Evolutionary conservation across 2,113 vertebrate species (phyloP).

Genomic region (Ceyx melanurus): DNA sequence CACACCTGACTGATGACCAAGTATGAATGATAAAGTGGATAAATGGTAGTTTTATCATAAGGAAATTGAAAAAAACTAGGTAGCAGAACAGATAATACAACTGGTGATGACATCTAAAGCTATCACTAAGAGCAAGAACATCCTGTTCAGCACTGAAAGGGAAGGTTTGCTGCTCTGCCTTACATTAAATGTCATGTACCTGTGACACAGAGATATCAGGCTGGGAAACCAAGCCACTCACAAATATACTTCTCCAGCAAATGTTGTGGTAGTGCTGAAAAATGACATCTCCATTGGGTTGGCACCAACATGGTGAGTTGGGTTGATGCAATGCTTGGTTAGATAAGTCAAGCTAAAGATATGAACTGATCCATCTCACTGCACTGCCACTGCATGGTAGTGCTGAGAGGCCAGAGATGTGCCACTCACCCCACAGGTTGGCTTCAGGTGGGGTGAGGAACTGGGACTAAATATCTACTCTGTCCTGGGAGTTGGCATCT

Average conservation of each 20-base stretch:
- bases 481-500: background rate
- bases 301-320: background rate
- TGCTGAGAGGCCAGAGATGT: background rate
- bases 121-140: background rate
- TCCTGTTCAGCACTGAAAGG: background rate
- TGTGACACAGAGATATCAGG: background rate
- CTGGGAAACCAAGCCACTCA: background rate
- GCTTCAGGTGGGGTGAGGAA: background rate
- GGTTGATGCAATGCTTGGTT: background rate
- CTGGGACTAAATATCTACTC: background rate
- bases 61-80: background rate
- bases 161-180: background rate
- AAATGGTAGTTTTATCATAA: background rate
- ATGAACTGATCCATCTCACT: background rate
- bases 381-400: background rate
- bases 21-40: background rate
- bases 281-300: background rate
- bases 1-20: background rate
- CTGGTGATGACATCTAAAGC: background rate
- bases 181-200: background rate
- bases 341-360: background rate
- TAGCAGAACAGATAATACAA: background rate
- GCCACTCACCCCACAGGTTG: accelerated
- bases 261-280: accelerated
- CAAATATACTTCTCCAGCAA: background rate